phyloP scores from a whole-genome alignment of 2,113 vertebrate species.

The Euleptes europaea region DNA sequence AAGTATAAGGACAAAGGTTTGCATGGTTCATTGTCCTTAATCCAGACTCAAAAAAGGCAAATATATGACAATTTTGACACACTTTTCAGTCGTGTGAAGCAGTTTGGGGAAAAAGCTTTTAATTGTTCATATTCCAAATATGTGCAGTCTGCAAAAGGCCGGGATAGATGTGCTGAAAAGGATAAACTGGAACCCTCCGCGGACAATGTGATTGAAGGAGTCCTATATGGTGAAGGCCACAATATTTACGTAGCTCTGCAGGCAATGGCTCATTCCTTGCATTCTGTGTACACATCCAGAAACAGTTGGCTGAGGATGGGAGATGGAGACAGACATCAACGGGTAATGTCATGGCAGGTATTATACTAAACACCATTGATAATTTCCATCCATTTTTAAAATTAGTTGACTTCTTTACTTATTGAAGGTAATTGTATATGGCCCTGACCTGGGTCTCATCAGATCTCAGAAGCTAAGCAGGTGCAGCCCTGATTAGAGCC shows the following conservation, averaged over 20 bases:
- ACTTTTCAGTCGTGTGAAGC: neutral
- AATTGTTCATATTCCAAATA: neutral
- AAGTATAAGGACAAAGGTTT: no score
- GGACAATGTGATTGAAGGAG: neutral
- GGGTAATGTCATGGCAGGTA: neutral
- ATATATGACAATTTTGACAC: neutral
- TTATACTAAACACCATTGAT: neutral
- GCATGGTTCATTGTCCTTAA: neutral
- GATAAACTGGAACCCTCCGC: rapidly evolving
- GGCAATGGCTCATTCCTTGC: neutral
- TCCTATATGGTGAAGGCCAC: neutral
- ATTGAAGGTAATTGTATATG: no score
- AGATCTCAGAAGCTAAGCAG: no score
- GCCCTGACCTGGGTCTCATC: no score
- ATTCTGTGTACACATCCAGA: neutral
- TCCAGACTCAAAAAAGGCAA: neutral
- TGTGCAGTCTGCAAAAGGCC: neutral
- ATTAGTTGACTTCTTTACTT: no score
- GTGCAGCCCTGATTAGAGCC: no score
- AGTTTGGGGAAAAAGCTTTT: neutral
- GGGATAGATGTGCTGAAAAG: neutral
- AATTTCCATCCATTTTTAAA: no score
- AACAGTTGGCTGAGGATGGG: neutral
- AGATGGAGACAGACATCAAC: neutral
- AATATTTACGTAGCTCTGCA: neutral